Evolutionary conservation across 1,140 invertebrate genomes (phyloP), one percentile per base, ranked within the genome.

Genomic region (Lordiphosa stackelbergi): DNA sequence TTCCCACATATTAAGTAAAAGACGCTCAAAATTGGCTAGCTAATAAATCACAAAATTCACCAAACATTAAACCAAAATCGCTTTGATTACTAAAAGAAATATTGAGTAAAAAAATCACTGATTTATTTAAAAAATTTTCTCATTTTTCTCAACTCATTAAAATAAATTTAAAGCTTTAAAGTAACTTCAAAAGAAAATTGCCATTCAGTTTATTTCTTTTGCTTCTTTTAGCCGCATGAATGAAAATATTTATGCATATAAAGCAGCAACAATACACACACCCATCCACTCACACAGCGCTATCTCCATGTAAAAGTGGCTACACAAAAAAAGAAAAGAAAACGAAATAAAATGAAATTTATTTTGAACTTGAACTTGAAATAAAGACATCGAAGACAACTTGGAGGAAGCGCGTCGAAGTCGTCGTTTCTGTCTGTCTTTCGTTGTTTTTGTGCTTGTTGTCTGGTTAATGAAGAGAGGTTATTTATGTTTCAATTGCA

Each of bases 281-380:
- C 43, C 68, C 65, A 53, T 52, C 53, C 62, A 72, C 45, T 38
- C 22, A 48, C 36, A 59, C 28, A 47, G 31, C 37, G 43, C 11
- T 28, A 42, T 19, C 63, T 37, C 36, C 8, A 57, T 62, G 58
- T 42, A 66, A 77, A 77, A 75, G 55, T 10, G 42, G 35, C 36
- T 64, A 57, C 34, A 16, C 16, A 16, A 16, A 43, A 48, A 58
- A 63, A 42, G 48, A 60, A 64, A 57, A 66, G 73, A 68, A 66
- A 59, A 51, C 75, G 64, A 72, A 81, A 81, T 69, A 52, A 84
- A 83, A 83, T 83, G 71, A 83, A 84, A 83, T 83, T 83, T 83
- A 84, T 83, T 69, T 83, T 84, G 77, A 83, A 83, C 77, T 83
- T 83, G 77, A 83, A 83, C 77, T 83, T 83, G 77, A 83, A 78